phyloP scores from a whole-genome alignment of 1,140 invertebrate species.

The Calephelis virginiensis region DNA sequence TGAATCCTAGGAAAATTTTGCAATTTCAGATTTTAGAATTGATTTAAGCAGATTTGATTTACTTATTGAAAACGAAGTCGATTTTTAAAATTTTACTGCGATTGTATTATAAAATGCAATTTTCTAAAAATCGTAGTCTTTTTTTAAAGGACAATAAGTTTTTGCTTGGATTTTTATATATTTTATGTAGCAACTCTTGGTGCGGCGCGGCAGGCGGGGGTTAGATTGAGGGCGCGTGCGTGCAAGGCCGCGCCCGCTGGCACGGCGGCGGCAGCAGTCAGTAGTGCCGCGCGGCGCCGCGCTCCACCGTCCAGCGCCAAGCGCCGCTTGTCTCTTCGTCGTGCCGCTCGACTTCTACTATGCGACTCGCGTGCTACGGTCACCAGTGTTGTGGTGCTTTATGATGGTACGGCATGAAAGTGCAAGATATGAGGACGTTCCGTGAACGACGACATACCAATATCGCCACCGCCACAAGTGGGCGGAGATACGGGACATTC shows the following conservation, averaged over 20 bases:
- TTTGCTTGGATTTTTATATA: too few species aligned
- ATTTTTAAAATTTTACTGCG: too few species aligned
- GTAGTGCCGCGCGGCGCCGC: conserved; percentile 57
- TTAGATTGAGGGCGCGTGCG: conserved; percentile 48
- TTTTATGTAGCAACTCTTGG: not conserved
- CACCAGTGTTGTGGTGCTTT: conserved; percentile 73
- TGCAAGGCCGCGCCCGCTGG: conserved; percentile 53
- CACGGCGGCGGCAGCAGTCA: conserved; percentile 52
- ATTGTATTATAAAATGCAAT: too few species aligned
- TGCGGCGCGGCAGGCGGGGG: conserved; percentile 28
- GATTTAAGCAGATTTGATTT: too few species aligned
- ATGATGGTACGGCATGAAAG: conserved; percentile 73
- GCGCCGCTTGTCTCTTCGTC: conserved; percentile 41
- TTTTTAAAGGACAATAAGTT: too few species aligned
- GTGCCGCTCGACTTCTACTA: conserved; percentile 42
- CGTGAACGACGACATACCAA: conserved; percentile 55
- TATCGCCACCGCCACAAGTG: conserved; percentile 65
- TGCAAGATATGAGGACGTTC: conserved; percentile 74
- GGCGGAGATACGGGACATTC: conserved; percentile 62
- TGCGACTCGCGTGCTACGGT: conserved; percentile 74
- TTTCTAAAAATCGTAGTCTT: too few species aligned
- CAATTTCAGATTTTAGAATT: too few species aligned
- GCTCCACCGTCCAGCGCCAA: conserved; percentile 37
- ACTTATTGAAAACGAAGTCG: too few species aligned
- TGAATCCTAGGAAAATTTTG: too few species aligned